Conservation (phyloP, 2,113 vertebrate species). For the Nipponia nippon region DNA sequence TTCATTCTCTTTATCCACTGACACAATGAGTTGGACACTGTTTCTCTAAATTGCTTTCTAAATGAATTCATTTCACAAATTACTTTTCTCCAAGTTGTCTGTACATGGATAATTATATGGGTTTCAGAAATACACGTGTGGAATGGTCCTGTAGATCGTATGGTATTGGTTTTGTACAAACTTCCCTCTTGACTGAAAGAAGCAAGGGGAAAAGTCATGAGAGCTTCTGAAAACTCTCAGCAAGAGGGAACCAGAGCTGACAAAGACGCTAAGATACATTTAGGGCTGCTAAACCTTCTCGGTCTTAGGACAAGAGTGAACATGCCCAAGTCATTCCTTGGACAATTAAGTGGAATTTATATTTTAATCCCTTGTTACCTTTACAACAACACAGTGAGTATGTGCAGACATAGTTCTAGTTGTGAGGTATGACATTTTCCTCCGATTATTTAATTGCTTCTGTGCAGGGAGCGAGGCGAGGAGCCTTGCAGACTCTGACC, state of each 20-base stretch:
- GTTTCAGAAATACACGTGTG: background rate
- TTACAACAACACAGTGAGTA: background rate
- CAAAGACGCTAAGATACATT: background rate
- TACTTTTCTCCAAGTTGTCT: background rate
- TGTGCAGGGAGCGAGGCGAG: background rate
- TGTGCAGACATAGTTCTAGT: background rate
- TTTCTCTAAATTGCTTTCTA: background rate
- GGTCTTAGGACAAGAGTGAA: background rate
- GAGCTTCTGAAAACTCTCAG: background rate
- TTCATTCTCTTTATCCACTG: background rate
- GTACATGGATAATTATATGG: background rate
- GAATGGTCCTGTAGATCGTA: background rate
- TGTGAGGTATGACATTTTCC: background rate
- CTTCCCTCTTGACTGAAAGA: background rate
- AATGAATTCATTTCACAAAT: background rate
- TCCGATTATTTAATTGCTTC: background rate
- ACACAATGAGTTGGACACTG: background rate
- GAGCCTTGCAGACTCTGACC: background rate
- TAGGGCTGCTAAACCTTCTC: background rate
- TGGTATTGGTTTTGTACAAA: background rate
- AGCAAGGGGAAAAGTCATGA: background rate
- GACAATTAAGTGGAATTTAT: background rate
- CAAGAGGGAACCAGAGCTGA: background rate
- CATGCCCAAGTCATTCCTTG: background rate
- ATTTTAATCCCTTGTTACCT: background rate